Evolutionary conservation across 2,888 invertebrate species (phyloP).

Genomic region (Ornithoptera alexandrae): DNA sequence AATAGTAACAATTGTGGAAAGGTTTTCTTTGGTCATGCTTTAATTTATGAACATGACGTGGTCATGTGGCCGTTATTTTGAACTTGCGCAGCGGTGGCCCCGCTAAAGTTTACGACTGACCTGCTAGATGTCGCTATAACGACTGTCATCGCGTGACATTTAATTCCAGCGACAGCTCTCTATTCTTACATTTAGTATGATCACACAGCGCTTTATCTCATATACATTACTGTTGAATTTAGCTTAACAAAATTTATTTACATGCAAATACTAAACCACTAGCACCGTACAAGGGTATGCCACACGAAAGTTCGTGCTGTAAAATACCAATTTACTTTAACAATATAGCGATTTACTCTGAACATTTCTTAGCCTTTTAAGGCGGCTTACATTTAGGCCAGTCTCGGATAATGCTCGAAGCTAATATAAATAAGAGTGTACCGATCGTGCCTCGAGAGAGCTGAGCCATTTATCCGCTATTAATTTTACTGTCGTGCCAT

Average conservation of each 20-base stretch:
- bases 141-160: conserved; percentile 67
- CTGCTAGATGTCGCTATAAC: conserved; percentile 60
- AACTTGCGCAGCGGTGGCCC: conserved; percentile 35
- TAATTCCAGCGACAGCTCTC: conserved; percentile 41
- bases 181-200: conserved; percentile 36
- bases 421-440: conserved; percentile 52
- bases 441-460: conserved; percentile 40
- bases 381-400: conserved; percentile 65
- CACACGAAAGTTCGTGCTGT: conserved; percentile 68
- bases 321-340: conserved; percentile 76
- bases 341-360: conserved; percentile 72
- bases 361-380: conserved; percentile 68
- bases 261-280: conserved; percentile 37
- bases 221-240: conserved; percentile 39
- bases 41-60: conserved; percentile 23
- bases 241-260: conserved; percentile 25
- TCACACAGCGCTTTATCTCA: conserved; percentile 18
- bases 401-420: conserved; percentile 56
- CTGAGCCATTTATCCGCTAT: conserved; percentile 51
- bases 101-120: conserved; percentile 38
- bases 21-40: conserved; percentile 25
- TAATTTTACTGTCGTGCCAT: conserved; percentile 54
- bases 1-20: conserved; percentile 18
- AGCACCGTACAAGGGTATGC: conserved; percentile 56
- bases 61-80: conserved; percentile 34